Percentiles rank a stretch among this genome's conserved stretches.
Conservation (phyloP, 2,888 invertebrate species). For the Globia sparganii region DNA sequence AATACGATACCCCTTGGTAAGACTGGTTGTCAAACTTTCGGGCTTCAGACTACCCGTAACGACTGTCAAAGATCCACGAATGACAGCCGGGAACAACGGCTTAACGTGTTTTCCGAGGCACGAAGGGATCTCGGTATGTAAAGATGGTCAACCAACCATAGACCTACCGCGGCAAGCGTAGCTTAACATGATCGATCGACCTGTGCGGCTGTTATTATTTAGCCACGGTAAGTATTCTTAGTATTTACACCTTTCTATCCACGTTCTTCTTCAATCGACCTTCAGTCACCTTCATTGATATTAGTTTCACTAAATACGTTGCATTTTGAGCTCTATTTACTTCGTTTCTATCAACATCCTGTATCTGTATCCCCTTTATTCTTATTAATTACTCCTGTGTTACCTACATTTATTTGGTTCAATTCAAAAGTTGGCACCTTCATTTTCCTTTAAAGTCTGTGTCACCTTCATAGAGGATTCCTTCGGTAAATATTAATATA, state of each 20-base stretch:
- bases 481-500: slow-evolving; percentile 21
- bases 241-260: neutral
- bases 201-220: too few relatives aligned
- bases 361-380: neutral
- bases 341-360: neutral
- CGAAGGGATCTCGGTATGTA: too few relatives aligned
- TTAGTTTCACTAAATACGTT: neutral
- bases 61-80: too few relatives aligned
- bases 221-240: too few relatives aligned
- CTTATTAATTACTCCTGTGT: neutral
- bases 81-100: too few relatives aligned
- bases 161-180: too few relatives aligned
- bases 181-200: too few relatives aligned
- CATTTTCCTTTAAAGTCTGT: slow-evolving; percentile 32
- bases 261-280: neutral
- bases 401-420: neutral
- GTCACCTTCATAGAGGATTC: slow-evolving; percentile 15
- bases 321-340: neutral
- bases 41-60: too few relatives aligned
- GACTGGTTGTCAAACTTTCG: too few relatives aligned
- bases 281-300: neutral
- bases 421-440: neutral
- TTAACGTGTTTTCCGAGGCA: too few relatives aligned
- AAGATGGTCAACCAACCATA: too few relatives aligned
- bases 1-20: too few relatives aligned